A percentile compares a stretch with the other conserved stretches of the same genome.
These are phyloP conservation scores for Condylostylus longicornis DNA, from an alignment of 1,140 invertebrate genomes.

Conservation along the genomic window DNA sequence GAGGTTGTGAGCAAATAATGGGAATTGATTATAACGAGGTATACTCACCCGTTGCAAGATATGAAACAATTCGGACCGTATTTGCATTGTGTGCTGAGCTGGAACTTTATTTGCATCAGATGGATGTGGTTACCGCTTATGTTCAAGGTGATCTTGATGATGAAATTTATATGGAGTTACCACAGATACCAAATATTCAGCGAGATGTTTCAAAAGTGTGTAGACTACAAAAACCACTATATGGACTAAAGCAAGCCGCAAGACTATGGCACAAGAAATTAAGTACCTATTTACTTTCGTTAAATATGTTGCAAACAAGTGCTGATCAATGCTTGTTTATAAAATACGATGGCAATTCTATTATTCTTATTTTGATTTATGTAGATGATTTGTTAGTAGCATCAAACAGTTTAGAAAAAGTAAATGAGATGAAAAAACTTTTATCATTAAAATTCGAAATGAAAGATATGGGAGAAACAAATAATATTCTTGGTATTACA, in stretches of 20 bases:
- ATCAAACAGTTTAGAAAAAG: slow-evolving; percentile 10
- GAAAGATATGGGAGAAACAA: too few relatives aligned
- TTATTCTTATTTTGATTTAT: slow-evolving; percentile 22
- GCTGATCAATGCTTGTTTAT: slow-evolving; percentile 26
- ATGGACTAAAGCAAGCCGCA: slow-evolving; percentile 18
- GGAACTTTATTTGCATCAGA: slow-evolving; percentile 16
- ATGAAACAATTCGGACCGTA: slow-evolving; percentile 15
- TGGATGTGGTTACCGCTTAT: slow-evolving; percentile 27
- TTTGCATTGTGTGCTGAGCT: slow-evolving; percentile 14
- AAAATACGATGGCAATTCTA: slow-evolving; percentile 7
- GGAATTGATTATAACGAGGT: slow-evolving; percentile 19
- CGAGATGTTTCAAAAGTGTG: slow-evolving; percentile 3
- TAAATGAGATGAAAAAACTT: too few relatives aligned
- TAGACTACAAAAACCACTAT: slow-evolving; percentile 12
- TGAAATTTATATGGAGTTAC: slow-evolving; percentile 27
- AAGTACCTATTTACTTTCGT: slow-evolving; percentile 17
- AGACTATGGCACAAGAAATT: slow-evolving; percentile 16
- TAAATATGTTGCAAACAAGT: slow-evolving; percentile 18
- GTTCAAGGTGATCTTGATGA: slow-evolving; percentile 28
- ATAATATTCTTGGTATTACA: too few relatives aligned
- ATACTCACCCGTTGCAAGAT: slow-evolving; percentile 11
- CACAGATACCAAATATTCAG: slow-evolving; percentile 16
- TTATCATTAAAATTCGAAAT: too few relatives aligned
- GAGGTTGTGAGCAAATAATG: slow-evolving; percentile 24
- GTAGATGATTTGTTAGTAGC: slow-evolving; percentile 31